Conservation (phyloP, 2,113 vertebrate genomes). For the Penelope pileata region DNA sequence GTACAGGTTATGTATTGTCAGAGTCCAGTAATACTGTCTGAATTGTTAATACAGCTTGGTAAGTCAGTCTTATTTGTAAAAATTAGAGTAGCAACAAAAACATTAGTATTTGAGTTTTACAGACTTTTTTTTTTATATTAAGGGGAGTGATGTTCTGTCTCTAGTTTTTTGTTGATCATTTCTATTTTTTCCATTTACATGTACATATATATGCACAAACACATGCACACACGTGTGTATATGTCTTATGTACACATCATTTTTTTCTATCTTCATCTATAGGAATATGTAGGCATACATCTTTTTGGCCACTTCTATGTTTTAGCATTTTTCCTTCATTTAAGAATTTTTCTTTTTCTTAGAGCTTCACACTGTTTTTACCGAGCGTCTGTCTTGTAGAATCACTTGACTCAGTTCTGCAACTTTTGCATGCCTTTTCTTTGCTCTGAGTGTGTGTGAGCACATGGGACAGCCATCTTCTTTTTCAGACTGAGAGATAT, state of each 20-base stretch:
- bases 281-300: not conserved
- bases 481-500: not conserved
- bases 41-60: not conserved
- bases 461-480: not conserved
- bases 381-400: not conserved
- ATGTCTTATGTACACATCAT: not conserved
- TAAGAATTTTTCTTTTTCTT: not conserved
- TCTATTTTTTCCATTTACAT: not conserved
- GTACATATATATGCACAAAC: not conserved
- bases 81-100: not conserved
- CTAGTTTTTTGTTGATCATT: not conserved
- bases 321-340: not conserved
- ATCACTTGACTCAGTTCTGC: rapidly evolving
- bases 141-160: not conserved
- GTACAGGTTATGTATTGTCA: not conserved
- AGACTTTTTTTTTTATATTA: not conserved
- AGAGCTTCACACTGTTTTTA: not conserved
- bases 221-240: not conserved
- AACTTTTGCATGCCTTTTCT: not conserved
- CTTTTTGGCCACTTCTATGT: not conserved
- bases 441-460: not conserved
- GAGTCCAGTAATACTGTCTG: not conserved
- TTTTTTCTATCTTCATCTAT: not conserved
- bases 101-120: not conserved
- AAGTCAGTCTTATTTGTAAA: not conserved